Percentiles rank a stretch among this genome's conserved stretches.
Conservation (phyloP, 2,888 invertebrate species). For the Atethmia centrago region DNA sequence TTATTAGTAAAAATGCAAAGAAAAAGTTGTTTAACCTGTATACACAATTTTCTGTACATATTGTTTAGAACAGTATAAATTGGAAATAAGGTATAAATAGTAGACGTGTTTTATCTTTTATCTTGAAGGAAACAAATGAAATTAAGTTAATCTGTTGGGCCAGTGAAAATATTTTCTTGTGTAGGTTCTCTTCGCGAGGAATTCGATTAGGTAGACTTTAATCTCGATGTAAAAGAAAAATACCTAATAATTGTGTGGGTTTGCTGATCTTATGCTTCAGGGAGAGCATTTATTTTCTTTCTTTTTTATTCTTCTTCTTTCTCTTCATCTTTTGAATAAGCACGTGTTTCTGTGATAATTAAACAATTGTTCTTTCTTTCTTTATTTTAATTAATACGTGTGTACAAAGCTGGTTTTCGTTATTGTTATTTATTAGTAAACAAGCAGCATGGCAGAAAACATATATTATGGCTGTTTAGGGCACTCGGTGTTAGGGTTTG, state of each 20-base stretch:
- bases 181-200: conserved; percentile 1
- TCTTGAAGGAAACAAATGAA: conserved; percentile 33
- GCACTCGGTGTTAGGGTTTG: too few species aligned
- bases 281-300: too few species aligned
- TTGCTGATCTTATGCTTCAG: not conserved
- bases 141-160: conserved; percentile 46
- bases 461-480: too few species aligned
- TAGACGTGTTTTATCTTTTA: conserved; percentile 50
- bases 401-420: too few species aligned
- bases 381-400: too few species aligned
- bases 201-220: conserved; percentile 4
- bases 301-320: too few species aligned
- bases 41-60: conserved; percentile 12
- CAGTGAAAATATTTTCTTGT: conserved; percentile 36
- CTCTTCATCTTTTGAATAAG: too few species aligned
- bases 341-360: too few species aligned
- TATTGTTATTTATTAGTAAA: too few species aligned
- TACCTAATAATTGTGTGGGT: not conserved
- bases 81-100: conserved; percentile 1
- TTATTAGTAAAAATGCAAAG: conserved; percentile 2
- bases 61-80: conserved; percentile 1
- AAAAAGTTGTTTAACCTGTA: not conserved
- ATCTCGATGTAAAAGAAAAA: conserved; percentile 10
- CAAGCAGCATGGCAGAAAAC: too few species aligned
- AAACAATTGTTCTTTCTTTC: too few species aligned